Conservation (phyloP, 2,797 vertebrate species). For the Tapirus indicus region DNA sequence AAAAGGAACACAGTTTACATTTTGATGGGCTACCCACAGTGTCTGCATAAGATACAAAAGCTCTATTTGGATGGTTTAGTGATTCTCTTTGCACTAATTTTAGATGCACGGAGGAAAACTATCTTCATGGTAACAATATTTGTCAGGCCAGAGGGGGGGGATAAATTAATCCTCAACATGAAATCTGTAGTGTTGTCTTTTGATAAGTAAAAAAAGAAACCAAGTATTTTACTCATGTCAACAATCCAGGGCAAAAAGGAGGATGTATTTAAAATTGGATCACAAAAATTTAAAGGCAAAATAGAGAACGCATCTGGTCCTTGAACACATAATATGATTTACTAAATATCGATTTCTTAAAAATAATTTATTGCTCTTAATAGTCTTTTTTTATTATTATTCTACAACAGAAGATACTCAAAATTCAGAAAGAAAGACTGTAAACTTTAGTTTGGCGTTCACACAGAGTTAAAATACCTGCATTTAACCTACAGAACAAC, state of each 20-base stretch:
- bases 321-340: conserved; percentile 97
- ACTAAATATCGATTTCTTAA: conserved; percentile 98
- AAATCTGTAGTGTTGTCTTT: conserved; percentile 78
- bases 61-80: conserved; percentile 75
- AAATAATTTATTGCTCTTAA: conserved; percentile 99
- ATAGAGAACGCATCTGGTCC: conserved; percentile 96
- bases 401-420: conserved; percentile 98
- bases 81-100: conserved; percentile 84
- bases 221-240: conserved; percentile 86
- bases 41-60: conserved; percentile 83
- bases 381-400: conserved; percentile 89
- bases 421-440: conserved; percentile 97
- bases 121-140: conserved; percentile 85
- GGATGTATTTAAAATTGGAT: conserved; percentile 88
- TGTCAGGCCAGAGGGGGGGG: conserved; percentile 84
- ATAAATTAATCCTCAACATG: conserved; percentile 79
- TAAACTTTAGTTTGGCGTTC: conserved; percentile 99
- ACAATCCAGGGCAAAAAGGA: conserved; percentile 88
- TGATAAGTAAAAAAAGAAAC: conserved; percentile 82
- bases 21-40: conserved; percentile 85
- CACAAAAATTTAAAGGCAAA: conserved; percentile 92
- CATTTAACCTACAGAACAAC: conserved; percentile 92
- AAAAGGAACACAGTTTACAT: conserved; percentile 82
- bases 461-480: conserved; percentile 96
- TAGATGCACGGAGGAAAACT: conserved; percentile 85